A percentile compares a stretch with the other conserved stretches of the same genome.
phyloP scores from a whole-genome alignment of 2,888 invertebrate species.

The Orchesellides sinensis region DNA sequence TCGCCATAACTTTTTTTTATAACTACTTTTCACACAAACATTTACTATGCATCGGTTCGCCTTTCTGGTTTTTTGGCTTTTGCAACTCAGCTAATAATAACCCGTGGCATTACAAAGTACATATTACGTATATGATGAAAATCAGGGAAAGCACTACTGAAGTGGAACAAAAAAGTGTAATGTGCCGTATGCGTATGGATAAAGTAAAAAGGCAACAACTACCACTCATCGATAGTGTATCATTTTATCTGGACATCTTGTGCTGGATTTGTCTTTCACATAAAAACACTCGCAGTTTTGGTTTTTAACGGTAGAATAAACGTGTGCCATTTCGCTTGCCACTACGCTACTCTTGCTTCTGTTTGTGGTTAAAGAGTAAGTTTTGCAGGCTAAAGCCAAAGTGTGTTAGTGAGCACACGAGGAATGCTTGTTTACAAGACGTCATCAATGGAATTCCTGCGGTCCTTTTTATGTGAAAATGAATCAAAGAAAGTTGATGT shows the following conservation, averaged over 20 bases:
- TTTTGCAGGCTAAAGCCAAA: too few species aligned
- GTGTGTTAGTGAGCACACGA: too few species aligned
- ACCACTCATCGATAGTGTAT: too few species aligned
- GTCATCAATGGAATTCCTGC: conserved; percentile 35
- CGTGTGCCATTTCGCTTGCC: conserved; percentile 2
- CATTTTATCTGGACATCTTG: too few species aligned
- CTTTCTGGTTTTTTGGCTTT: conserved; percentile 37
- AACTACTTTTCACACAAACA: not conserved
- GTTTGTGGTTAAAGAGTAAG: too few species aligned
- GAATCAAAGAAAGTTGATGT: conserved; percentile 21
- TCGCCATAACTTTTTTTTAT: too few species aligned
- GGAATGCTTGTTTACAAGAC: not conserved
- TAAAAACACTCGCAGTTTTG: too few species aligned
- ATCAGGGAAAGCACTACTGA: conserved; percentile 44
- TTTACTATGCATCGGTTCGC: not conserved
- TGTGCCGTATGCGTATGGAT: not conserved
- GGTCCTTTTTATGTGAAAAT: conserved; percentile 19
- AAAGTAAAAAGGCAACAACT: too few species aligned
- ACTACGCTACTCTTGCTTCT: not conserved
- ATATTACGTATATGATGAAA: too few species aligned
- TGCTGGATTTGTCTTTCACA: too few species aligned
- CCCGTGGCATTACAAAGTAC: conserved; percentile 55
- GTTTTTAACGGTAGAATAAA: too few species aligned
- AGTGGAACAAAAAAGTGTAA: conserved; percentile 30
- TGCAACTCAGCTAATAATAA: conserved; percentile 53